Conservation (phyloP, 2,888 invertebrate species). For the Synanthedon vespiformis region DNA sequence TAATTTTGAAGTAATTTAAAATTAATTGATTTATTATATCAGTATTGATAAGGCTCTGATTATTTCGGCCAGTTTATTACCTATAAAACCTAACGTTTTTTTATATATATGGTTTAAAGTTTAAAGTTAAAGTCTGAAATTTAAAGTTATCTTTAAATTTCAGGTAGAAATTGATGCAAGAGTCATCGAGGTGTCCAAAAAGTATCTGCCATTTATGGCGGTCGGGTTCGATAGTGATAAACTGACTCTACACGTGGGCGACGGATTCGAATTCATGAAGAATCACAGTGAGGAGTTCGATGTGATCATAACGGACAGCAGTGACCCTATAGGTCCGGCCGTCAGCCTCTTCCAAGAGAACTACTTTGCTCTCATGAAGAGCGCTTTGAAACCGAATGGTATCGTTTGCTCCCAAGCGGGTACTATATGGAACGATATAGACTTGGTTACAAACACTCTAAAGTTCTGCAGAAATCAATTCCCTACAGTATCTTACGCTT, state of each 20-base stretch:
- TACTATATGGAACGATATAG: slow-evolving; percentile 83
- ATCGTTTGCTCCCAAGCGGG: slow-evolving; percentile 95
- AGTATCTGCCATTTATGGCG: slow-evolving; percentile 92
- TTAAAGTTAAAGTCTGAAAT: too few species aligned
- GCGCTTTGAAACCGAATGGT: slow-evolving; percentile 86
- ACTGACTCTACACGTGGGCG: slow-evolving; percentile 85
- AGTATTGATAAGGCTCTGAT: too few species aligned
- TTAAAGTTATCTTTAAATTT: slow-evolving; percentile 12
- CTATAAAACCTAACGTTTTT: too few species aligned
- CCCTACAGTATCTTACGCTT: slow-evolving; percentile 82
- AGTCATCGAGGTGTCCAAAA: slow-evolving; percentile 91
- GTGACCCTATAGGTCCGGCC: slow-evolving; percentile 93
- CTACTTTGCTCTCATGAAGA: slow-evolving; percentile 87
- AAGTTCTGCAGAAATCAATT: slow-evolving; percentile 83
- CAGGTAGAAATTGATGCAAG: slow-evolving; percentile 95
- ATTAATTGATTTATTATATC: too few species aligned
- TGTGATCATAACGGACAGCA: slow-evolving; percentile 98
- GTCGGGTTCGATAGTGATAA: slow-evolving; percentile 87
- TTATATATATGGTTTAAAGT: too few species aligned
- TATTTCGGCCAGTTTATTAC: too few species aligned
- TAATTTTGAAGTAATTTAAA: too few species aligned
- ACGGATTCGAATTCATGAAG: slow-evolving; percentile 96
- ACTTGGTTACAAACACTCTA: slow-evolving; percentile 81
- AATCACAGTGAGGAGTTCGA: slow-evolving; percentile 89
- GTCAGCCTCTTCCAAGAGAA: slow-evolving; percentile 79